Evolutionary conservation across 2,797 vertebrate species (phyloP), one percentile per base, ranked within the genome.

Genomic region (Malurus leucopterus): DNA sequence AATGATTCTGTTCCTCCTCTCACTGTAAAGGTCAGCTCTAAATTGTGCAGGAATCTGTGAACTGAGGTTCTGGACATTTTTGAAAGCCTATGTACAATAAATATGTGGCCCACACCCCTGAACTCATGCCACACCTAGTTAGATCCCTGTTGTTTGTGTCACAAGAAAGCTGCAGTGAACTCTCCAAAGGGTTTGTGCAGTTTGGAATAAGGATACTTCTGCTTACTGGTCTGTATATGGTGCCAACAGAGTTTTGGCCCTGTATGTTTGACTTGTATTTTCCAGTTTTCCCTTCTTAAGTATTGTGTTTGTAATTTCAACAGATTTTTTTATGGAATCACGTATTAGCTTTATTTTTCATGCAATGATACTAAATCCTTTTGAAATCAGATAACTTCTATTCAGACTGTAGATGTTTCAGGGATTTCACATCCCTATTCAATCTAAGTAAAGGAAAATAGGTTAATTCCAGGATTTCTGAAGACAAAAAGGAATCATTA

Each of bases 331-430:
- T 36, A 14, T 72, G 75, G 54, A 93, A 84, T 89, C 75, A 69
- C 68, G 53, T 46, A 71, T 71, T 86, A 93, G 47, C 77, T 89
- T 92, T 89, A 76, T 88, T 95, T 95, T 94, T 88, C 78, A 77
- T 72, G 30, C 44, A 86, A 8, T 84, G 84, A 47, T 86, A 57
- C 55, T 55, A 74, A 89, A 72, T 91, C 71, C 65, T 91, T 88
- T 71, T 88, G 74, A 93, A 93, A 88, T 92, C 73, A 90, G 63
- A 32, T 82, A 91, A 88, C 65, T 55, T 72, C 63, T 54, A 84
- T 81, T 90, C 67, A 90, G 81, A 84, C 54, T 62, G 64, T 92
- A 84, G 75, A 86, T 40, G 57, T 80, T 90, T 87, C 34, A 67
- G 63, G 38, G 79, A 85, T 91, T 93, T 94, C 65, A 91, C 47